Conservation (phyloP, 2,888 invertebrate species). For the Papilio elwesi region DNA sequence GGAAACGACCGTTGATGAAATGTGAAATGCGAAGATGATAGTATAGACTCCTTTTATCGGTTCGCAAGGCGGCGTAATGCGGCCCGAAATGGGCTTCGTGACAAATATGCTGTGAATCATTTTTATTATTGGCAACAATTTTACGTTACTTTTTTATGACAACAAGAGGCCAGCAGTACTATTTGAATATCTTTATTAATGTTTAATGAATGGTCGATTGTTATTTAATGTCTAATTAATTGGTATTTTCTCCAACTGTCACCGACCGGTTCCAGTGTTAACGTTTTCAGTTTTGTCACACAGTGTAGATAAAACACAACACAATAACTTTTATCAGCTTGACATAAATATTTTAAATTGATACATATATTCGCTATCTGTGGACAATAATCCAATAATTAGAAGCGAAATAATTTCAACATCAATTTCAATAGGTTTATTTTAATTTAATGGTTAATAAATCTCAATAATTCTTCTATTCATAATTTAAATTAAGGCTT, state of each 20-base stretch:
- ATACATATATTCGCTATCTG: conserved; percentile 27
- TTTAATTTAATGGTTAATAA: background rate
- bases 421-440: conserved; percentile 23
- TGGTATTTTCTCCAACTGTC: conserved; percentile 24
- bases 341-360: conserved; percentile 35
- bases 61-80: conserved; percentile 24
- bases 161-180: background rate
- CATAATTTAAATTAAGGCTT: background rate
- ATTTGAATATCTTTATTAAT: conserved; percentile 16
- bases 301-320: conserved; percentile 28
- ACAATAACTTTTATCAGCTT: conserved; percentile 34
- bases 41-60: conserved; percentile 38
- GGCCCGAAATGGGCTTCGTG: conserved; percentile 27
- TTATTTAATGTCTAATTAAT: conserved; percentile 29
- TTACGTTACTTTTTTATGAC: conserved; percentile 20
- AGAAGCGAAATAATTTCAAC: conserved; percentile 25
- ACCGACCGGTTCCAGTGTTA: conserved; percentile 22
- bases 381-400: conserved; percentile 28
- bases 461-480: background rate
- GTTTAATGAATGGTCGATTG: conserved; percentile 19
- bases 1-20: conserved; percentile 68
- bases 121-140: conserved; percentile 20
- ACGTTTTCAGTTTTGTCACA: conserved; percentile 26
- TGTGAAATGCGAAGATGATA: conserved; percentile 63
- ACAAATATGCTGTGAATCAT: conserved; percentile 24